A percentile compares a stretch with the other conserved stretches of the same genome.
phyloP scores from a whole-genome alignment of 2,888 invertebrate genomes.

The Podotricha telesiphe region DNA sequence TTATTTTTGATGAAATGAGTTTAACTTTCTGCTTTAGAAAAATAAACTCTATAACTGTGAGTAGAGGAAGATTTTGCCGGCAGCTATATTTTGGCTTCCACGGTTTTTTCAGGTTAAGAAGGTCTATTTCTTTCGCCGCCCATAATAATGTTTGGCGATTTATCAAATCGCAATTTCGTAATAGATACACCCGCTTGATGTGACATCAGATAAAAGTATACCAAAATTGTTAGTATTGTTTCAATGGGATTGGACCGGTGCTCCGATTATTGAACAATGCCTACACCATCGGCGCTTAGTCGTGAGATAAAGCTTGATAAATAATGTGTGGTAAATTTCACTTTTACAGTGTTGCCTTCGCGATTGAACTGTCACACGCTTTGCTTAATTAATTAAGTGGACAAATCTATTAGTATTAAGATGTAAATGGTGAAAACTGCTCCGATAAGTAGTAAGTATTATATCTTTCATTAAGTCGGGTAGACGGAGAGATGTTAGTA shows the following conservation, averaged over 20 bases:
- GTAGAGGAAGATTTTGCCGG: constrained; percentile 56
- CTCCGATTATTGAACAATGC: constrained; percentile 32
- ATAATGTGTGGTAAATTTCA: constrained; percentile 27
- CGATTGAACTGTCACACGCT: constrained; percentile 26
- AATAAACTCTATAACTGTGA: constrained; percentile 50
- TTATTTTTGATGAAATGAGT: constrained; percentile 58
- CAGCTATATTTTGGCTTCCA: constrained; percentile 47
- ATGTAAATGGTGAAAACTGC: too few species aligned
- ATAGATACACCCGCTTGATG: constrained; percentile 79
- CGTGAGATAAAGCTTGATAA: constrained; percentile 28
- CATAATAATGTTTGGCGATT: constrained; percentile 81
- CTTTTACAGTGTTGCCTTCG: constrained; percentile 14
- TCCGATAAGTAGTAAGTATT: neutral
- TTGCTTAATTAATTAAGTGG: constrained; percentile 13
- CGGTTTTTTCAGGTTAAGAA: constrained; percentile 70
- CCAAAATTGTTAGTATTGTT: constrained; percentile 57
- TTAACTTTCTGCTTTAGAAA: constrained; percentile 36
- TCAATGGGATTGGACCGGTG: constrained; percentile 36
- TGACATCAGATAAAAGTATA: constrained; percentile 68
- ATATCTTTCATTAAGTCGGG: neutral
- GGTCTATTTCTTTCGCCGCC: constrained; percentile 80
- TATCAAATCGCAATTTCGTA: constrained; percentile 83
- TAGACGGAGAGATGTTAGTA: too few species aligned
- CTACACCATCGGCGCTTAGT: constrained; percentile 13
- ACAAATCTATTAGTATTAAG: neutral